A percentile compares a stretch with the other conserved stretches of the same genome.
These are phyloP conservation scores for Tragelaphus strepsiceros DNA, from an alignment of 2,113 vertebrate genomes.

Conservation along the genomic window DNA sequence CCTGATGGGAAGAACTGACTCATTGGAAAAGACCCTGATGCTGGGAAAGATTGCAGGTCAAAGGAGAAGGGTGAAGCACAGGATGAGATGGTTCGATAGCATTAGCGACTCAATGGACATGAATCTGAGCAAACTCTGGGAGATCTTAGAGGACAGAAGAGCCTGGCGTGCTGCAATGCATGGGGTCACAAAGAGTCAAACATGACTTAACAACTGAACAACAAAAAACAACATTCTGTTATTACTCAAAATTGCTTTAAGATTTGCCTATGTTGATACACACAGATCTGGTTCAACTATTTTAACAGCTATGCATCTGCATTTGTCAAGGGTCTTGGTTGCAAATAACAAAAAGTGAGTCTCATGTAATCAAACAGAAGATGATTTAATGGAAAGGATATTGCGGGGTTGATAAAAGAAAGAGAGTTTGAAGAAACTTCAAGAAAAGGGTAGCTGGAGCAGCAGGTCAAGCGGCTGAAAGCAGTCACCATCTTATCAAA, in stretches of 20 bases:
- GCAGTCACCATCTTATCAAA: background rate
- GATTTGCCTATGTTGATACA: background rate
- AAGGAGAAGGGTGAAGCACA: background rate
- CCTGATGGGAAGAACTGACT: background rate
- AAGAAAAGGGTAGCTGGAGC: background rate
- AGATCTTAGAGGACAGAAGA: background rate
- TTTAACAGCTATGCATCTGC: background rate
- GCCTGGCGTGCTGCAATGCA: background rate
- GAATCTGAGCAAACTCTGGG: background rate
- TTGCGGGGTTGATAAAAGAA: background rate
- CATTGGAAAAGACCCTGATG: background rate
- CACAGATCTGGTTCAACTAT: background rate
- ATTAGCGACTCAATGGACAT: background rate
- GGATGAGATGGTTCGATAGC: background rate
- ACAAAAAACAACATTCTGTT: background rate
- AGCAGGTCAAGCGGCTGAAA: background rate
- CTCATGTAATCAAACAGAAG: constrained; percentile 23
- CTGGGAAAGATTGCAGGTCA: background rate
- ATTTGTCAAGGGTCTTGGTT: background rate
- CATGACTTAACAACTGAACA: background rate
- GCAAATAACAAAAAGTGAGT: constrained; percentile 25
- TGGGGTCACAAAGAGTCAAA: background rate
- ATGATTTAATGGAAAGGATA: constrained; percentile 14
- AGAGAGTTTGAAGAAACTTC: background rate
- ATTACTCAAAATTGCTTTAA: background rate